These are phyloP conservation scores for Chironex yamaguchii DNA, from an alignment of 30 jellyfish, hydroid and myxozoan genomes.

Conservation along the genomic window DNA sequence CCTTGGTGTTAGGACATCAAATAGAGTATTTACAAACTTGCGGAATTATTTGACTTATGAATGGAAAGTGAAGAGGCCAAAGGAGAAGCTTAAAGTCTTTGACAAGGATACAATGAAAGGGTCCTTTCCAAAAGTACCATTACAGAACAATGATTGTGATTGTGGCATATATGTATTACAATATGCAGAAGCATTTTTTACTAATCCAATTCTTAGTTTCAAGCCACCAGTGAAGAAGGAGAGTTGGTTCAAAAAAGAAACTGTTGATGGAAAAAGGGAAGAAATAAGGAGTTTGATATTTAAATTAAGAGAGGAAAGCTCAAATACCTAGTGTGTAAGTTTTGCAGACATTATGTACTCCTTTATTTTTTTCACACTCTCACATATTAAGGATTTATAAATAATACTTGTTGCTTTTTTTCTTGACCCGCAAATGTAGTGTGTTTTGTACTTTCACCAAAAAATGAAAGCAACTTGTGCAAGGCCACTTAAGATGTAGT, in stretches of 20 bases:
- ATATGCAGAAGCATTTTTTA: constrained; percentile 87
- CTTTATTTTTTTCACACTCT: too few species aligned
- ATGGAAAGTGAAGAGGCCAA: constrained; percentile 75
- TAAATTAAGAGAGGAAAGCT: constrained; percentile 37
- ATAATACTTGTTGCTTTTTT: too few species aligned
- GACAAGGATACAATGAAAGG: constrained; percentile 82
- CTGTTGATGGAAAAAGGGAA: constrained; percentile 70
- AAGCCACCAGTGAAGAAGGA: constrained; percentile 73
- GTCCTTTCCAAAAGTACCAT: constrained; percentile 86
- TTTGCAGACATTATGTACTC: too few species aligned
- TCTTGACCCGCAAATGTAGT: too few species aligned
- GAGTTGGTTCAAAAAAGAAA: constrained; percentile 77
- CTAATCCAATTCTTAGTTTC: constrained; percentile 63
- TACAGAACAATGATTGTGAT: constrained; percentile 95
- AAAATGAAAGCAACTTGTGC: too few species aligned
- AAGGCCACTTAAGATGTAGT: too few species aligned
- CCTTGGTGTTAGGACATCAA: constrained; percentile 80
- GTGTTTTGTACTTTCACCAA: too few species aligned
- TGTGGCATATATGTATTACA: constrained; percentile 93
- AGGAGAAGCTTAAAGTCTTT: constrained; percentile 61
- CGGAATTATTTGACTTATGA: constrained; percentile 82
- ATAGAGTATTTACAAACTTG: constrained; percentile 82
- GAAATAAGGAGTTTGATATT: constrained; percentile 53
- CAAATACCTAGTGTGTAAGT: too few species aligned
- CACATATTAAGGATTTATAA: too few species aligned